Base-by-base conservation (phyloP, 35 echinoderm and acorn worm species). In the Apostichopus parvimensis region DNA sequence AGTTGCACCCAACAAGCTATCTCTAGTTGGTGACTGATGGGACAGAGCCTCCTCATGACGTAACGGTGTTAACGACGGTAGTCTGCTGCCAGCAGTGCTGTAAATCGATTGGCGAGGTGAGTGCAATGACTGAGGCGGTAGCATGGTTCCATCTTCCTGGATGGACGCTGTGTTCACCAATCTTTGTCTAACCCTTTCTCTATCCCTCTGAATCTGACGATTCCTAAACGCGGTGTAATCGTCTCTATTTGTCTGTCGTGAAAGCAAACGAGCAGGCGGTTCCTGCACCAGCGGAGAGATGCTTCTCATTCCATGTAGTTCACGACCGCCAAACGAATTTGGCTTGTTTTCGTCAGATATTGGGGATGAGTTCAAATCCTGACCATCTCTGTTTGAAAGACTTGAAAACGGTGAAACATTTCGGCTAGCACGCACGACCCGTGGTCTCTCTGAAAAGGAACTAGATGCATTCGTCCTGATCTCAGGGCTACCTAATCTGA, bases 191-290 rank as follows among this genome's bases (percentile, higher is more conserved):
- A 82, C 45, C 25, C 79, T 82, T 12, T 82, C 79, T 15, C 79
- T 12, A 14, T 82, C 79, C 54, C 79, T 82, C 52, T 82, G 79
- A 82, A 82, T 82, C 55, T 82, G 79, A 53, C 79, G 45, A 56
- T 82, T 56, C 54, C 79, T 82, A 82, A 82, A 54, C 5, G 79
- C 34, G 15, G 55, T 55, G 15, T 82, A 82, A 82, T 54, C 52
- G 18, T 82, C 34, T n/a, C 79, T 82, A 8, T 55, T 54, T 56
- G 34, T 82, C 25, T 82, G 34, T 14, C 79, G 34, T 82, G 79
- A 82, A 5, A 82, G 52, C n/a, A 82, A 56, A 53, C 79, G 12
- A 53, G 22, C 5, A 54, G 12, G 45, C 79, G 2, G 7, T 54
- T 56, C 45, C 14, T 6, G 17, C 55, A 18, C 55, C 13, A 56